Evolutionary conservation across 2,888 invertebrate species (phyloP).

Genomic region (Suillia variegata): DNA sequence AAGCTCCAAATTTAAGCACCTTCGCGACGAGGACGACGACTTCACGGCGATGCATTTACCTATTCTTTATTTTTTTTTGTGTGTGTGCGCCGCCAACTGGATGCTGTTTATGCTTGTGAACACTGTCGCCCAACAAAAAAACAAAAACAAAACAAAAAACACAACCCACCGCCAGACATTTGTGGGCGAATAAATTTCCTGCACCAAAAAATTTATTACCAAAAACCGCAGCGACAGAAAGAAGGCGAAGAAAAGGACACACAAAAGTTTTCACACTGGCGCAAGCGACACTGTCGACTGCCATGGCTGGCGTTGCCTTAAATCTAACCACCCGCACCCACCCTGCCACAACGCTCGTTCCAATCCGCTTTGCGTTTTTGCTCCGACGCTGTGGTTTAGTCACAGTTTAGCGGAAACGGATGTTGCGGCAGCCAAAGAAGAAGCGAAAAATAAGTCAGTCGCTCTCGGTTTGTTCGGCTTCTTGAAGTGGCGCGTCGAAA

Average conservation of each 20-base stretch:
- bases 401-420: slow-evolving; percentile 27
- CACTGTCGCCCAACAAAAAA: too few species aligned
- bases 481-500: not conserved
- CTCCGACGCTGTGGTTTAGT: slow-evolving; percentile 25
- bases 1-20: slow-evolving; percentile 13
- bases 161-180: slow-evolving; percentile 29
- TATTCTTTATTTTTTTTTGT: too few species aligned
- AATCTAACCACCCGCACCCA: too few species aligned
- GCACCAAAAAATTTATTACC: slow-evolving; percentile 49
- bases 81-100: too few species aligned
- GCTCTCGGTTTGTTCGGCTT: not conserved
- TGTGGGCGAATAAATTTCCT: slow-evolving; percentile 37
- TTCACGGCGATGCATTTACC: not conserved
- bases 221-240: slow-evolving; percentile 50
- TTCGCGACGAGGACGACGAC: not conserved
- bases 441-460: slow-evolving; percentile 5
- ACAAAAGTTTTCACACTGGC: slow-evolving; percentile 29
- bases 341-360: not conserved
- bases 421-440: slow-evolving; percentile 2
- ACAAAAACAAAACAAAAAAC: too few species aligned
- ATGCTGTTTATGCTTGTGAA: too few species aligned
- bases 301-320: too few species aligned
- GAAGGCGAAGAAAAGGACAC: slow-evolving; percentile 20
- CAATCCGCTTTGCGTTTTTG: slow-evolving; percentile 1
- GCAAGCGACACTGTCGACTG: slow-evolving; percentile 4